Base-by-base conservation (phyloP, 1,140 invertebrate species). In the Paraescarpia echinospica region DNA sequence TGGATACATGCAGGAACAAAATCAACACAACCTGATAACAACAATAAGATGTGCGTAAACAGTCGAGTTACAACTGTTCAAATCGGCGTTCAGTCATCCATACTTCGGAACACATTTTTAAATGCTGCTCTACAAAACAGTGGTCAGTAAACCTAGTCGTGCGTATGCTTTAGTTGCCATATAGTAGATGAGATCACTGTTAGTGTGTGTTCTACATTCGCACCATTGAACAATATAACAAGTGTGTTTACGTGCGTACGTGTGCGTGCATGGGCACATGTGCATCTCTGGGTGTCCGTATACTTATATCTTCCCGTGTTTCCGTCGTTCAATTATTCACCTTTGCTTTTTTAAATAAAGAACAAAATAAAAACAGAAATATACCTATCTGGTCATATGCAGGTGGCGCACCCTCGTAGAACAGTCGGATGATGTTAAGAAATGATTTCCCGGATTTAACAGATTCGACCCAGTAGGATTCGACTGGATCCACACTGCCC, bases 371-470 rank as follows among this genome's bases (percentile, higher is more conserved):
- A 91, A 6, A 35, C 35, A 33, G n/a, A n/a, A 91, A 34, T 9
- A 9, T 33, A 91, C 91, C 91, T 18, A 92, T 92, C 33, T 35
- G 34, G 14, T 92, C 91, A 51, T 92, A 14, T 35, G 35, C 35
- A 31, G 91, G 91, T 35, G 34, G 48, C 41, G 34, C 91, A 18
- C 35, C 51, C 51, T 41, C 91, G 41, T 92, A 92, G 51, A 92
- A 92, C 22, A 92, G 34, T 33, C 91, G 91, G 35, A 92, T 92
- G 34, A 92, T 51, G 41, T 92, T 92, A 34, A 92, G 33, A 59
- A 48, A 92, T 18, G 33, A 14, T 22, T 35, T 51, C 18, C 91
- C 51, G 34, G 22, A 77, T 0, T 92, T 9, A 59, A 6, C 34
- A 48, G 34, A 35, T 92, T 92, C 41, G 22, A 18, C 33, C 34